These are phyloP conservation scores for Bombus cullumanus DNA, from an alignment of 1,140 invertebrate species.

Conservation along the genomic window DNA sequence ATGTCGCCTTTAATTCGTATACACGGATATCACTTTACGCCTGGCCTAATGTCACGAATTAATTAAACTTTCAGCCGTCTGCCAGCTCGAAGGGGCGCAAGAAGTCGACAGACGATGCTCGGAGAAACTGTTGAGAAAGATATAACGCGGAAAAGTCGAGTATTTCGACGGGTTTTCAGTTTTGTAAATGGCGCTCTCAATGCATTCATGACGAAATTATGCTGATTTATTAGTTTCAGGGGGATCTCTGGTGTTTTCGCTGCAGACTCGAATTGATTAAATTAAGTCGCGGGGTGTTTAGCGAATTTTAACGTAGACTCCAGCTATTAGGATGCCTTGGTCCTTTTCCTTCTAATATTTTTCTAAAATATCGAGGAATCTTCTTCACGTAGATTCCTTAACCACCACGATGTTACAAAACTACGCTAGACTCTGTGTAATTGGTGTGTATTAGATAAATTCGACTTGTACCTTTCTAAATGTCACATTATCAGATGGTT, in stretches of 20 bases:
- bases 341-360: too few relatives aligned
- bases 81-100: not conserved
- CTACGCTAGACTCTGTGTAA: too few relatives aligned
- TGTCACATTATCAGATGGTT: too few relatives aligned
- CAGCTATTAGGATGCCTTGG: too few relatives aligned
- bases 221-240: not conserved
- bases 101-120: not conserved
- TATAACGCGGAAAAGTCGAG: not conserved
- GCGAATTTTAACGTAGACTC: too few relatives aligned
- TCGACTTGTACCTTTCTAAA: too few relatives aligned
- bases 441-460: too few relatives aligned
- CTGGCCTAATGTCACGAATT: slow-evolving; percentile 17
- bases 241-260: not conserved
- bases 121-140: not conserved
- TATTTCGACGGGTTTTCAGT: not conserved
- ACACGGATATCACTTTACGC: slow-evolving; percentile 6
- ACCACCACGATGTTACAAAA: too few relatives aligned
- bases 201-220: not conserved
- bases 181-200: not conserved
- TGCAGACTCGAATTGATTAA: not conserved
- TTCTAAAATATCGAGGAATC: too few relatives aligned
- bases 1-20: slow-evolving; percentile 3
- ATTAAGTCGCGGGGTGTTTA: not conserved
- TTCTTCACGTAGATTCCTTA: too few relatives aligned
- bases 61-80: slow-evolving; percentile 8